Conservation (phyloP, 2,113 vertebrate species). For the Synchiropus splendidus region DNA sequence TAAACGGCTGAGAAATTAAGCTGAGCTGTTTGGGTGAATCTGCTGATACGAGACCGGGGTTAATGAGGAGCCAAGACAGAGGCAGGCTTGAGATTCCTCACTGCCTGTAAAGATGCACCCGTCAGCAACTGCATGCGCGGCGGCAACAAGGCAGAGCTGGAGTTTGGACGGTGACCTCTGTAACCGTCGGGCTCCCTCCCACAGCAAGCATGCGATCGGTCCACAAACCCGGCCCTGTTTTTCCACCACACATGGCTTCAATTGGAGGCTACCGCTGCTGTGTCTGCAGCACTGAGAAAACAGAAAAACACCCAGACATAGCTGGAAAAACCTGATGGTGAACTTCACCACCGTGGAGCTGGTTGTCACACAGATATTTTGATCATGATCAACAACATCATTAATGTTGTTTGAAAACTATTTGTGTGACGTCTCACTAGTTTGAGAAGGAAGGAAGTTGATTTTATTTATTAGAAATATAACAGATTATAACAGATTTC, state of each 20-base stretch:
- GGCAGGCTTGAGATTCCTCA: slow-evolving; percentile 13
- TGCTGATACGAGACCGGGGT: neutral
- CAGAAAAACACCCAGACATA: slow-evolving; percentile 20
- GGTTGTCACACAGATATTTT: slow-evolving; percentile 7
- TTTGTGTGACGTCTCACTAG: too few relatives aligned
- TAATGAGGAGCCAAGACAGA: slow-evolving; percentile 1
- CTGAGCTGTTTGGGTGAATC: too few relatives aligned
- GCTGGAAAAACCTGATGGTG: slow-evolving; percentile 26
- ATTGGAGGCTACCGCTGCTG: slow-evolving; percentile 52
- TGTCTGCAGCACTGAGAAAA: slow-evolving; percentile 31
- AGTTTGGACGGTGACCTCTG: slow-evolving; percentile 55
- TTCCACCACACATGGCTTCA: slow-evolving; percentile 63
- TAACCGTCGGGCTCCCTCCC: slow-evolving; percentile 49
- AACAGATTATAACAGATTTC: too few relatives aligned
- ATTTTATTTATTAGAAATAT: too few relatives aligned
- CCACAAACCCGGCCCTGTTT: slow-evolving; percentile 55
- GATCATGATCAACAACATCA: neutral
- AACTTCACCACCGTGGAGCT: neutral
- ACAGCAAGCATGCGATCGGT: slow-evolving; percentile 55
- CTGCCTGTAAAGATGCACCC: slow-evolving; percentile 28
- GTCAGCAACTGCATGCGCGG: slow-evolving; percentile 38
- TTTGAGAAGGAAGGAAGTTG: too few relatives aligned
- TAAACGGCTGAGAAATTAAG: too few relatives aligned
- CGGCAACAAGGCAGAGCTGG: slow-evolving; percentile 46
- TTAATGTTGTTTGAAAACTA: too few relatives aligned